These are phyloP conservation scores for Rhamphomyia laevipes DNA, from an alignment of 2,888 invertebrate genomes.

Conservation along the genomic window DNA sequence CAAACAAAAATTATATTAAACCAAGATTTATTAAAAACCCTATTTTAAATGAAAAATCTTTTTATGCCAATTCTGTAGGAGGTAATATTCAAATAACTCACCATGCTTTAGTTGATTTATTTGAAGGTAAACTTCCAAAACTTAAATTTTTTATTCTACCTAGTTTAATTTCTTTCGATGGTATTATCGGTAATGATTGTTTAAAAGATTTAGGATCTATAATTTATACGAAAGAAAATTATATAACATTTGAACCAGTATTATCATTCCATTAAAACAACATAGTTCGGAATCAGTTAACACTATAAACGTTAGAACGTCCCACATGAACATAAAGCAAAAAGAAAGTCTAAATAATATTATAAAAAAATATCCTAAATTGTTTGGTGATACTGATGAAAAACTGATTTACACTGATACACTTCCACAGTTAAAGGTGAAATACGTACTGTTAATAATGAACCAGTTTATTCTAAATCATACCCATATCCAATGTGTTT, in stretches of 20 bases:
- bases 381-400: too few relatives aligned
- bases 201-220: not conserved
- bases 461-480: constrained; percentile 3
- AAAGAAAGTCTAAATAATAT: constrained; percentile 13
- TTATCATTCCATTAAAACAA: constrained; percentile 5
- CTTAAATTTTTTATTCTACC: constrained; percentile 8
- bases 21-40: constrained; percentile 1
- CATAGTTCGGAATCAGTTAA: constrained; percentile 1
- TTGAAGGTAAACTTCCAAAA: not conserved
- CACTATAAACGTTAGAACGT: not conserved
- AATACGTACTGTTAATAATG: not conserved
- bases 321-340: constrained; percentile 1
- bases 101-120: not conserved
- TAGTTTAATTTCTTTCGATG: constrained; percentile 3
- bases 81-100: not conserved
- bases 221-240: constrained; percentile 5
- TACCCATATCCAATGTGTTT: too few relatives aligned
- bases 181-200: constrained; percentile 8
- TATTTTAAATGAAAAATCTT: constrained; percentile 2
- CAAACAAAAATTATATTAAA: constrained; percentile 8
- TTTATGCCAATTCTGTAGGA: not conserved
- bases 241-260: not conserved
- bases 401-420: too few relatives aligned
- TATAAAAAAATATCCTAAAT: too few relatives aligned
- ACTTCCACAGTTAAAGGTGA: not conserved